Evolutionary conservation across 2,888 invertebrate species (phyloP).

Genomic region (Zelleria hepariella): DNA sequence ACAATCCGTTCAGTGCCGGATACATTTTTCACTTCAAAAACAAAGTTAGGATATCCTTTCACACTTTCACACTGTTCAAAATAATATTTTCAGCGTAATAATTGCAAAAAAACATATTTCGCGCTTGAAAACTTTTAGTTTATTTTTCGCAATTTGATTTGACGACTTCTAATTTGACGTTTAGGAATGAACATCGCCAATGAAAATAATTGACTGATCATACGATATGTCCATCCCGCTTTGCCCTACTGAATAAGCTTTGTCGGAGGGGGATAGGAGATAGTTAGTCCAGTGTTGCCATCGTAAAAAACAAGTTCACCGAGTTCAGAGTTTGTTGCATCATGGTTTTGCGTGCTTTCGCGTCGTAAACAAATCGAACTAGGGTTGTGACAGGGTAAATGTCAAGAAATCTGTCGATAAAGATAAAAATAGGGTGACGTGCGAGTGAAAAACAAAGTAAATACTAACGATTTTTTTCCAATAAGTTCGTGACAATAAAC

Average conservation of each 20-base stretch:
- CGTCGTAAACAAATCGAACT: slow-evolving; percentile 11
- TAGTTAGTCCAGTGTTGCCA: slow-evolving; percentile 13
- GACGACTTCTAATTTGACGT: slow-evolving; percentile 43
- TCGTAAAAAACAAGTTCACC: slow-evolving; percentile 10
- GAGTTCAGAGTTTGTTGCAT: slow-evolving; percentile 12
- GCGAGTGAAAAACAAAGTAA: background rate
- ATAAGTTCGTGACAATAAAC: too few species aligned
- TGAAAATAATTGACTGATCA: slow-evolving; percentile 49
- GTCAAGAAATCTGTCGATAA: slow-evolving; percentile 15
- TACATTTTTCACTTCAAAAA: slow-evolving; percentile 41
- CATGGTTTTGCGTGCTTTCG: slow-evolving; percentile 14
- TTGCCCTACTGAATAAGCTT: slow-evolving; percentile 15
- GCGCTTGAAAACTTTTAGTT: slow-evolving; percentile 21
- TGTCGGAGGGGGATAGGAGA: slow-evolving; percentile 27
- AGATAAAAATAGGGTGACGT: background rate
- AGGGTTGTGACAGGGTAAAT: slow-evolving; percentile 11
- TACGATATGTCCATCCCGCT: slow-evolving; percentile 50
- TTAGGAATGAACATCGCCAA: slow-evolving; percentile 26
- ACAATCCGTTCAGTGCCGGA: slow-evolving; percentile 55
- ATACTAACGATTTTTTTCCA: too few species aligned
- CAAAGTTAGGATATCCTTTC: slow-evolving; percentile 21
- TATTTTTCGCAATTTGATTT: background rate
- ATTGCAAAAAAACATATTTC: slow-evolving; percentile 34
- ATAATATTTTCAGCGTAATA: slow-evolving; percentile 19
- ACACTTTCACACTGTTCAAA: slow-evolving; percentile 22